A percentile compares a stretch with the other conserved stretches of the same genome.
Evolutionary conservation across 1,140 invertebrate species (phyloP).

Genomic region (Drosophila santomea): DNA sequence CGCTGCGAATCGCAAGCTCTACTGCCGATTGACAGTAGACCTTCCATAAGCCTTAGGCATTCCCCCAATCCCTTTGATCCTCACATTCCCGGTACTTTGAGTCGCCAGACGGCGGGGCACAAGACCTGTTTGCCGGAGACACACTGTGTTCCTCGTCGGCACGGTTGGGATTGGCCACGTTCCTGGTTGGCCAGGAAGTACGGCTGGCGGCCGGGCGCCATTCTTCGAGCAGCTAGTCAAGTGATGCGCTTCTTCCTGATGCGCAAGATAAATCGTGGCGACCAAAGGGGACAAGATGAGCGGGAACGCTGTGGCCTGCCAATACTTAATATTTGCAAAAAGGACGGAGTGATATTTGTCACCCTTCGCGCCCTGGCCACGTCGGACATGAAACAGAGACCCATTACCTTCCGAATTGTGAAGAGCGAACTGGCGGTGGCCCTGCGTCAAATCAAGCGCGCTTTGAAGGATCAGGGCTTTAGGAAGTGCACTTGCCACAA

Average conservation of each 20-base stretch:
- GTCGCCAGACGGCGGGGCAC: conserved; percentile 25
- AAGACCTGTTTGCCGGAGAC: conserved; percentile 41
- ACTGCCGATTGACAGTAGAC: not conserved
- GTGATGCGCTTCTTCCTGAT: conserved; percentile 72
- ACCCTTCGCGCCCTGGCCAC: conserved; percentile 52
- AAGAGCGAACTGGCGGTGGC: conserved; percentile 59
- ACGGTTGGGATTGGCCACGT: conserved; percentile 74
- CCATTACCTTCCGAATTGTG: conserved; percentile 71
- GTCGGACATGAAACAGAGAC: conserved; percentile 43
- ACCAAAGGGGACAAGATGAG: not conserved
- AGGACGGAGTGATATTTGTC: conserved; percentile 60
- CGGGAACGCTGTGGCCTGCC: conserved; percentile 18
- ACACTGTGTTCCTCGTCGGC: conserved; percentile 41
- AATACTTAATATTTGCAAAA: conserved; percentile 63
- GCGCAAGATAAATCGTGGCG: not conserved
- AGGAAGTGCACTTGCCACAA: conserved; percentile 73
- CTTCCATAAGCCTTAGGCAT: not conserved
- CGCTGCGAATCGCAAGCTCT: conserved; percentile 22
- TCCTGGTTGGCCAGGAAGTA: conserved; percentile 21
- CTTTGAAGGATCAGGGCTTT: conserved; percentile 66
- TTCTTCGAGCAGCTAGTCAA: conserved; percentile 53
- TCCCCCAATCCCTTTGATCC: not conserved
- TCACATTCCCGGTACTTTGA: not conserved
- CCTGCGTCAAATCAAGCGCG: conserved; percentile 46
- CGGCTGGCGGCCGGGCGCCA: conserved; percentile 72